Base-by-base conservation (phyloP, 2,888 invertebrate genomes). In the Tromatobia lineatoria region DNA sequence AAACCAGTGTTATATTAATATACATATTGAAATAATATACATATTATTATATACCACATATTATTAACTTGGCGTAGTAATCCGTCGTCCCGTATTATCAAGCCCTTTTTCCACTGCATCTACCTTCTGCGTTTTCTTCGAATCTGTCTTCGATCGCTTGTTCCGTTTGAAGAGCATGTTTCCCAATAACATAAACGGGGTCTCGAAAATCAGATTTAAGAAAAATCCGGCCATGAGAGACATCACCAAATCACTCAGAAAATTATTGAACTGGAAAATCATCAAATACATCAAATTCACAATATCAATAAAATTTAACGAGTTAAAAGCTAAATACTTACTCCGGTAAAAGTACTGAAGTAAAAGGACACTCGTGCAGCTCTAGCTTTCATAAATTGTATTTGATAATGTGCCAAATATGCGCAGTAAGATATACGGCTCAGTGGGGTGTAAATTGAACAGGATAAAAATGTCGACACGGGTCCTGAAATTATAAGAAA, bases 351-450 rank as follows among this genome's bases (percentile, higher is more conserved):
- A 18, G 83, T 70, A 34, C 74, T 76, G 67, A 89, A 89, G 70
- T 87, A 89, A n/a, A 10, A n/a, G 0, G 88, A 42, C 25, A 57
- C 69, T 73, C 89, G 82, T 0, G 15, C 0, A 0, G 77, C n/a
- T 71, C 57, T 67, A 4, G 66, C 8, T 73, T 82, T 84, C 66
- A 85, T 82, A 20, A 67, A 0, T 82, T 88, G 85, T 25, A 90
- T 11, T 0, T 82, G 23, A 29, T 88, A 71, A 67, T 91, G 91
- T 3, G 89, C 84, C 20, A 91, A 76, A 42, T 91, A 90, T 18
- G 87, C 54, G 25, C 86, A 87, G 23, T 90, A 91, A 3, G 90
- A 89, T 57, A 90, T 64, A 83, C 89, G 88, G 76, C 89, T 87
- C 0, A 90, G 70, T 7, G 91, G 90, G 34, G 86, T 7, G 34